Percentiles rank a stretch among this genome's conserved stretches.
phyloP scores from a whole-genome alignment of 2,113 vertebrate species.

The Pontoporia blainvillei region DNA sequence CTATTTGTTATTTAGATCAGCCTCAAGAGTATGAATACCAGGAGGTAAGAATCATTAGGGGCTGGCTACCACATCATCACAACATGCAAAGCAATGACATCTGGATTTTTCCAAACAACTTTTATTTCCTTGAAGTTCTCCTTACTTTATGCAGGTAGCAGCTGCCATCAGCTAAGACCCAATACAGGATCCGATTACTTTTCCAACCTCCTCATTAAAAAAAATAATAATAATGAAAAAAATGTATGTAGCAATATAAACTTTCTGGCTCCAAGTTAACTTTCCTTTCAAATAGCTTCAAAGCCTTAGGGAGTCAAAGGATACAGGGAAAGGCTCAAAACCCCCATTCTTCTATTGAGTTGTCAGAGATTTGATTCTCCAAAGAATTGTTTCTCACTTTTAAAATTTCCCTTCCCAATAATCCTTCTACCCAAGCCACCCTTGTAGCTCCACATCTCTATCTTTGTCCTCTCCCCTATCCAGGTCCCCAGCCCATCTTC shows the following conservation, averaged over 20 bases:
- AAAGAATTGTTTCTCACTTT: neutral
- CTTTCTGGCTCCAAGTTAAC: neutral
- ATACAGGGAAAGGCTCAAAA: neutral
- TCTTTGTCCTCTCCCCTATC: neutral
- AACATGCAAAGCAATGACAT: neutral
- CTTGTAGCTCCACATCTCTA: neutral
- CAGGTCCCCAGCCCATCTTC: neutral
- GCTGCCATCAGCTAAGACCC: neutral
- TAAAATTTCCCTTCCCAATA: neutral
- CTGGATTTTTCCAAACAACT: constrained; percentile 9
- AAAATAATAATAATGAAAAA: neutral
- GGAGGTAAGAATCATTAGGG: neutral
- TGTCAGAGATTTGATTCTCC: neutral
- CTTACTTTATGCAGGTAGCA: neutral
- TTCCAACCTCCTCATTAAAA: neutral
- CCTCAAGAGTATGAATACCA: neutral
- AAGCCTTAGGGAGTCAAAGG: neutral
- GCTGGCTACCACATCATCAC: neutral
- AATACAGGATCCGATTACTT: neutral
- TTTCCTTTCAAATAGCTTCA: neutral
- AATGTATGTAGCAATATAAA: neutral
- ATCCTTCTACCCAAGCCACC: neutral
- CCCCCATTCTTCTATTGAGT: neutral
- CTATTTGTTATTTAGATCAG: neutral
- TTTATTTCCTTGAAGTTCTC: neutral